Evolutionary conservation across 1,140 invertebrate species (phyloP), one percentile per base, ranked within the genome.

Genomic region (Ptiloglossa arizonensis): DNA sequence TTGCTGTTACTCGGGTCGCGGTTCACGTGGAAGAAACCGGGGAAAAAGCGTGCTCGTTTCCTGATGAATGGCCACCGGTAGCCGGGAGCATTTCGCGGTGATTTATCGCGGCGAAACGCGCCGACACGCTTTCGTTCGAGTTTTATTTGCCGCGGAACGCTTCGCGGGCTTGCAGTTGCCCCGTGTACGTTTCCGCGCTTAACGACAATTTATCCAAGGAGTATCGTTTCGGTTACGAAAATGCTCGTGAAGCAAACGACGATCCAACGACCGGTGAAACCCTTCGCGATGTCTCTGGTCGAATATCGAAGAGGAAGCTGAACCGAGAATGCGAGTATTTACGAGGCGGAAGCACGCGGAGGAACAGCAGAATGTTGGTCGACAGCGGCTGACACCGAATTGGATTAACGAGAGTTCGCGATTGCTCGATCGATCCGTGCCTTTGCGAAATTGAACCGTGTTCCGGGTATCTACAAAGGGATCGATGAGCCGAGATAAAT

Each of bases 291-390:
- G 41, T 15, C 15, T 1, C 15, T 35, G 4, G 17, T 17, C 38
- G 2, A 9, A 3, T 29, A 27, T 8, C 15, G 17, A 17, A 17
- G 62, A 1, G 22, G 22, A 38, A n/a, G 29, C 11, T 59, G 41
- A 59, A 5, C 35, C 19, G 17, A 52, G 48, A 27, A 75, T 75
- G 73, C 41, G 22, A 17, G 57, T 38, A 32, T n/a, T 57, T 68
- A 69, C 46, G 32, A 60, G 52, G 48, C 19, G 32, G 48, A 48
- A n/a, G 48, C 27, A 41, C n/a, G 64, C 24, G 66, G 17, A 50
- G 24, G 68, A 76, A 41, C 54, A 15, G 5, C 54, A n/a, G 24
- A 59, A 75, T 69, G 72, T 75, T 75, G 66, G 73, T 76, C 54
- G 73, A 76, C 32, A 48, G 73, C 9, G 64, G 64, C n/a, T 69